Base-by-base conservation (phyloP, 2,888 invertebrate genomes). In the Drosophila ezoana region DNA sequence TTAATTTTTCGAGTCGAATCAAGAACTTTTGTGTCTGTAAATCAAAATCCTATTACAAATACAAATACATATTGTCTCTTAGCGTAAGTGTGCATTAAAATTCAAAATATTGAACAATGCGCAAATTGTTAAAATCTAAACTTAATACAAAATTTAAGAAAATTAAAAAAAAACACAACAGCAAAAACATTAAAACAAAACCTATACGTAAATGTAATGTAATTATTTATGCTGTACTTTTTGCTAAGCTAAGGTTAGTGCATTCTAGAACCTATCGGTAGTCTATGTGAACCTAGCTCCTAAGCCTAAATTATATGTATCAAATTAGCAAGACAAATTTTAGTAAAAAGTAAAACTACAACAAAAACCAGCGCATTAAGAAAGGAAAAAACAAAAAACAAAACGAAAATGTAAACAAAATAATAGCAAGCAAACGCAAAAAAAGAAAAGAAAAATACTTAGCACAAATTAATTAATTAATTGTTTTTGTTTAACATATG, bases 181-280 rank as follows among this genome's bases (percentile, higher is more conserved):
- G 14, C 13, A n/a, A 43, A 38, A 35, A 8, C 2, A 28, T 28
- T 28, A 8, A 28, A 28, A 44, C 9, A 43, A 60, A 53, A 45
- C 32, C 37, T 51, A 68, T 51, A 68, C 45, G 38, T 79, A 81
- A 79, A 81, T 69, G 67, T 82, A 80, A 80, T 81, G 86, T 89
- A 87, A 79, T 81, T 82, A 79, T 81, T 89, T 87, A 89, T 89
- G 85, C 77, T 87, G 81, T 85, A 81, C 75, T 79, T 79, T 80
- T 80, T 67, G 76, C 82, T 86, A 88, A 89, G 90, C 85, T 91
- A 91, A 91, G 91, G 91, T 91, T 91, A 91, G 91, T 91, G 91
- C 91, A 91, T 90, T 91, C 90, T 80, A 83, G 84, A 83, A 88
- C 69, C 62, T 86, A 85, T 86, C 87, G 76, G 74, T 85, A 85